Evolutionary conservation across 92 coral and sea anemone species (phyloP).

Genomic region (Epizoanthus ramosus): DNA sequence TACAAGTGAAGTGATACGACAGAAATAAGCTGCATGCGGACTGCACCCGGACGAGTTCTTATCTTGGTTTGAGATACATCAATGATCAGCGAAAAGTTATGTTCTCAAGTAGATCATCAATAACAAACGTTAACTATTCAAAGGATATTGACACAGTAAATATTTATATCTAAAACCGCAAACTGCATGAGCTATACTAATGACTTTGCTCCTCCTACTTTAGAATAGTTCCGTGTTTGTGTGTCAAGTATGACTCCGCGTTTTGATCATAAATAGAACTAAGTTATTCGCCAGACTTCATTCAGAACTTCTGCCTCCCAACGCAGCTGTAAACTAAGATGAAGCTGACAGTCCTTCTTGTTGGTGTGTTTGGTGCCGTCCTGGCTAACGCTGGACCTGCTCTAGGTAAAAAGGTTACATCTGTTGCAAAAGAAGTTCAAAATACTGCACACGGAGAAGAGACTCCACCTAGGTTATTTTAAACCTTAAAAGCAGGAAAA

Average conservation of each 20-base stretch:
- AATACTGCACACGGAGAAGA: constrained; percentile 14
- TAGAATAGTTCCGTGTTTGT: constrained; percentile 14
- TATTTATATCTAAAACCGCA: constrained; percentile 16
- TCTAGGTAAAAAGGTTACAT: too few species aligned
- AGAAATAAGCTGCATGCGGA: too few species aligned
- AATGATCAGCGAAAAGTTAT: too few species aligned
- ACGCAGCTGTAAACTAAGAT: not conserved
- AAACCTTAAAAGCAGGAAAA: too few species aligned
- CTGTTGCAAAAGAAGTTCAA: not conserved
- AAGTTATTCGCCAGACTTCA: constrained; percentile 10
- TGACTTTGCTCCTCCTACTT: constrained; percentile 10
- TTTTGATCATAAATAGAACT: constrained; percentile 1
- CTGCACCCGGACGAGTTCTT: too few species aligned
- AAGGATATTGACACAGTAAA: constrained; percentile 7
- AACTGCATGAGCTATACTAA: constrained; percentile 13
- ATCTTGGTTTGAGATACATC: too few species aligned
- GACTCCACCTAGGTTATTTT: not conserved
- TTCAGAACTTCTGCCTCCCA: constrained; percentile 11
- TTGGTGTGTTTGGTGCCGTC: too few species aligned
- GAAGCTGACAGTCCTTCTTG: too few species aligned
- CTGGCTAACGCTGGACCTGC: too few species aligned
- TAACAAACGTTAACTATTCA: constrained; percentile 1
- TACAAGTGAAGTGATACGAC: too few species aligned
- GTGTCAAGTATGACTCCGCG: constrained; percentile 15
- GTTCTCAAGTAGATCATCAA: not conserved